A percentile compares a stretch with the other conserved stretches of the same genome.
phyloP scores from a whole-genome alignment of 2,888 invertebrate genomes.

The Torymus texanus region DNA sequence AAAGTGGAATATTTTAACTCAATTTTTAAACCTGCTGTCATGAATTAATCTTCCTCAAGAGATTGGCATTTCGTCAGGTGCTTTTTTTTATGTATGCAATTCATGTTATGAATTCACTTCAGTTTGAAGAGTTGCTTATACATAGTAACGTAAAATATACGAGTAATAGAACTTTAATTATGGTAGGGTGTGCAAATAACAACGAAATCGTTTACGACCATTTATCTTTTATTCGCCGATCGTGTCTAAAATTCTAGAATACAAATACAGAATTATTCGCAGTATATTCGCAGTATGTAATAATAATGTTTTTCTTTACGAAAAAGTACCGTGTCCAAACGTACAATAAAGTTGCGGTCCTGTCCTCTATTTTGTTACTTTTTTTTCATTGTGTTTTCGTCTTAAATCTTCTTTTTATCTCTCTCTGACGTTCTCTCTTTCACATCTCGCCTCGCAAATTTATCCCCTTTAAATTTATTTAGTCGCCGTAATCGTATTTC shows the following conservation, averaged over 20 bases:
- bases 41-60: no score
- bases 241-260: conserved; percentile 52
- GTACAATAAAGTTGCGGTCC: conserved; percentile 38
- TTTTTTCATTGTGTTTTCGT: conserved; percentile 23
- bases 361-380: conserved; percentile 14
- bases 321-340: conserved; percentile 41
- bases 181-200: conserved; percentile 16
- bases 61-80: no score
- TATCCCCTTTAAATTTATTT: conserved; percentile 16
- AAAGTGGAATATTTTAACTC: no score
- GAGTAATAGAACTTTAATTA: no score
- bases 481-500: conserved; percentile 31
- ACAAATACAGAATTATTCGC: conserved; percentile 50
- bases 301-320: conserved; percentile 53
- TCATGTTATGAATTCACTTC: no score
- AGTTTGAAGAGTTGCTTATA: no score
- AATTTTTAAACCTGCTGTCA: no score
- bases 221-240: conserved; percentile 50
- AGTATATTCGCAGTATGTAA: conserved; percentile 49
- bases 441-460: no score
- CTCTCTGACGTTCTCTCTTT: no score
- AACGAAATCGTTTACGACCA: conserved; percentile 38
- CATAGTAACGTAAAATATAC: no score
- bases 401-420: conserved; percentile 20
- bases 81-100: no score